Evolutionary conservation across 2,888 invertebrate species (phyloP), one percentile per base, ranked within the genome.

Genomic region (Leucozona laternaria): DNA sequence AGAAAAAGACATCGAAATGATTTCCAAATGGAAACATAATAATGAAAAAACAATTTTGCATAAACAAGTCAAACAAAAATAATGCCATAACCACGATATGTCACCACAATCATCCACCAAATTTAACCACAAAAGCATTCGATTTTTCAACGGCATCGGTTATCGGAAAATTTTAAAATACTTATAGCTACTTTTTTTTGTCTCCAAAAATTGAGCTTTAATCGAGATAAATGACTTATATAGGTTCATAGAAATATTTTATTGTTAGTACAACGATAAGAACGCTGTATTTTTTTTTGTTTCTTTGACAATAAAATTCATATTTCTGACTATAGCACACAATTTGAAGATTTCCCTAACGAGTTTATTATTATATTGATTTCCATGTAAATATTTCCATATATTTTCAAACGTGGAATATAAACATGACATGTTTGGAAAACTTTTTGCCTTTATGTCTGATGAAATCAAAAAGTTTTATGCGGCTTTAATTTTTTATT

Each of bases 141-240:
- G 45, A 48, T 43, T 58, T 37, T 11, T 28, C 25, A n/a, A 55
- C 10, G 34, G 20, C 31, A 31, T 48, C 31, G 70, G 20, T 20
- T 77, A 53, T 70, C 4, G 37, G 10, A 40, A 37, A 48, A 62
- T 10, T 20, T n/a, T 34, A n/a, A 34, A 48, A 17, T 25, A 34
- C 20, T 57, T 37, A 34, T 11, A 6, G 2, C 7, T 17, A 17
- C 6, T 1, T 37, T 37, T 20, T 0, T 22, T 40, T 7, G 64
- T 31, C 45, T 10, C 28, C 50, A 68, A 82, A 53, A 80, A 86
- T 87, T 45, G 79, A 82, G 71, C 72, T 79, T 82, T 87, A 87
- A 87, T 87, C 87, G 83, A 87, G 72, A 87, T 57, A 28, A 87
- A 87, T 87, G 55, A 15, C 58, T 64, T 15, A 40, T 10, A 62